A percentile compares a stretch with the other conserved stretches of the same genome.
These are phyloP conservation scores for Torymus aiolomorphi DNA, from an alignment of 2,888 invertebrate species.

Conservation along the genomic window DNA sequence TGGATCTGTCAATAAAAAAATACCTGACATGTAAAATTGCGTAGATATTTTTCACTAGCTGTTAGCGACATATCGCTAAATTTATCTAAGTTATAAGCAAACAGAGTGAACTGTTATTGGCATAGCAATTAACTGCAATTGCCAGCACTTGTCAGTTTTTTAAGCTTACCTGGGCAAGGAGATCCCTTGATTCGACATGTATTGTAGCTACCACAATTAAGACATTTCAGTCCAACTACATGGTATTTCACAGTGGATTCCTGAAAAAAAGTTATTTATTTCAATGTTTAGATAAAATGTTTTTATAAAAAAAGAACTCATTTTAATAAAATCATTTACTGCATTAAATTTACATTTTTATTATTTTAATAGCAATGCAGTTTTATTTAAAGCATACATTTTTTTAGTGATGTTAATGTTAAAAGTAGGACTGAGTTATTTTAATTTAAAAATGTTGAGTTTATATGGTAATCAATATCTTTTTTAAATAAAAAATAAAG, in stretches of 20 bases:
- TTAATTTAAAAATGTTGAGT: too few relatives aligned
- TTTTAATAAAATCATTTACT: too few relatives aligned
- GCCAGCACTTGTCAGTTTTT: neutral
- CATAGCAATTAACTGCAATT: constrained; percentile 25
- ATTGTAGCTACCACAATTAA: constrained; percentile 92
- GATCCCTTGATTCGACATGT: constrained; percentile 88
- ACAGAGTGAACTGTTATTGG: constrained; percentile 18
- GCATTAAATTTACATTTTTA: too few relatives aligned
- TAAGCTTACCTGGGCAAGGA: constrained; percentile 70
- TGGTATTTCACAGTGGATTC: constrained; percentile 89
- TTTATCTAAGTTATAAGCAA: constrained; percentile 12
- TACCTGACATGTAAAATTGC: neutral
- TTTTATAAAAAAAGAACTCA: neutral
- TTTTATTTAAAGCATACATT: too few relatives aligned
- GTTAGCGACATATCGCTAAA: constrained; percentile 11
- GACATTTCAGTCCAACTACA: constrained; percentile 91
- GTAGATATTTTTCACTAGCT: constrained; percentile 15
- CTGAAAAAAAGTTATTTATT: constrained; percentile 76
- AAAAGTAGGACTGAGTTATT: too few relatives aligned
- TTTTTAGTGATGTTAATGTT: too few relatives aligned
- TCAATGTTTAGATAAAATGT: neutral
- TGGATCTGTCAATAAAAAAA: constrained; percentile 62
- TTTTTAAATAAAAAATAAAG: too few relatives aligned
- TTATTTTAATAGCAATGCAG: too few relatives aligned
- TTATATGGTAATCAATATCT: too few relatives aligned